Evolutionary conservation across 2,113 vertebrate species (phyloP).

Genomic region (Varanus komodoensis): DNA sequence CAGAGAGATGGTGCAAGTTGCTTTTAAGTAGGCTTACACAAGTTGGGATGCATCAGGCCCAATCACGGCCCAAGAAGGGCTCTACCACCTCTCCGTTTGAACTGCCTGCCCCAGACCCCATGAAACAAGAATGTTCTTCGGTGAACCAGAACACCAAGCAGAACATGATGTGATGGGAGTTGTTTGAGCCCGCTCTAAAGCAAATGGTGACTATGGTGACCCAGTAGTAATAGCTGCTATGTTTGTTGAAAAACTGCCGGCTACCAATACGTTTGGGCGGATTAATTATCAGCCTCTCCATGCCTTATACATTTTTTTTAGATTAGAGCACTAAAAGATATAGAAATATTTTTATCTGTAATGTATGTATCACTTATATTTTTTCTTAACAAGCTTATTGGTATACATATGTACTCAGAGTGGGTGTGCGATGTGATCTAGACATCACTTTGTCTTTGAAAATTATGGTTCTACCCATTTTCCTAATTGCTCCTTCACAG

Average conservation of each 20-base stretch:
- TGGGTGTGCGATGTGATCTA: slow-evolving; percentile 28
- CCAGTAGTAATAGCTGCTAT: not conserved
- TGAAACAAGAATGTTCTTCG: not conserved
- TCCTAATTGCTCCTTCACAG: slow-evolving; percentile 77
- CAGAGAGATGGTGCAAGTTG: not conserved
- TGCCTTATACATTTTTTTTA: not conserved
- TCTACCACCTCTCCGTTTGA: not conserved
- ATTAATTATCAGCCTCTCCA: not conserved
- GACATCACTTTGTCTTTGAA: slow-evolving; percentile 68
- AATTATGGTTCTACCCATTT: slow-evolving; percentile 73
- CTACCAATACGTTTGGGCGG: not conserved
- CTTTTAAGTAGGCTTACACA: not conserved
- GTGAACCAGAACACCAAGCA: not conserved
- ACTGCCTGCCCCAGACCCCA: not conserved
- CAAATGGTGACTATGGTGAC: not conserved
- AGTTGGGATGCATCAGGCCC: not conserved
- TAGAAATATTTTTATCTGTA: not conserved
- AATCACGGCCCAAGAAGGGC: not conserved
- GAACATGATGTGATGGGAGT: not conserved
- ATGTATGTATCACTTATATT: not conserved
- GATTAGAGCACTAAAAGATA: not conserved
- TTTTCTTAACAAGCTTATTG: not conserved
- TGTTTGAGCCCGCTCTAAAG: not conserved
- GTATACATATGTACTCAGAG: not conserved
- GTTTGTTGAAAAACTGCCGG: not conserved